Conservation (phyloP, 2,113 vertebrate genomes). For the Himantopus leucocephalus region DNA sequence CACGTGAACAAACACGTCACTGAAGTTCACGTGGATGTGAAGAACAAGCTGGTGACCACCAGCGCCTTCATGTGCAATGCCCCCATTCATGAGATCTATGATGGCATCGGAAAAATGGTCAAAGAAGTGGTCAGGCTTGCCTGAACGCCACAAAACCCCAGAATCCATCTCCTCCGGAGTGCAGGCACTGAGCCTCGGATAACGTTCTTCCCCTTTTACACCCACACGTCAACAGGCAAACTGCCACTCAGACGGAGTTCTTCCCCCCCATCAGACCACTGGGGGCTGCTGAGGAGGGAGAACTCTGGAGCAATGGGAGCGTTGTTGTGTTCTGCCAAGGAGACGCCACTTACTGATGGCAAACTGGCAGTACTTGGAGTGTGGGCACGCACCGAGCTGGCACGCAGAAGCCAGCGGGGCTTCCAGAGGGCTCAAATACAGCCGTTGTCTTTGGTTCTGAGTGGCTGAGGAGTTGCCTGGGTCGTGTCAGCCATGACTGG, state of each 20-base stretch:
- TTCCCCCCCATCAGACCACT: accelerated
- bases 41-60: constrained; percentile 84
- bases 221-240: not conserved
- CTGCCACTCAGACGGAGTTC: accelerated
- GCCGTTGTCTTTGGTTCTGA: not conserved
- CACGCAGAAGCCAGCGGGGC: not conserved
- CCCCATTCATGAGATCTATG: constrained; percentile 79
- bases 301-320: not conserved
- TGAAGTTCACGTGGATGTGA: constrained; percentile 79
- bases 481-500: not conserved
- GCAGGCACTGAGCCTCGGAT: not conserved
- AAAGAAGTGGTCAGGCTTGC: constrained; percentile 79
- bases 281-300: not conserved
- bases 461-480: not conserved
- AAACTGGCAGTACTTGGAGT: not conserved
- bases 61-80: constrained; percentile 87
- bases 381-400: not conserved
- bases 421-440: not conserved
- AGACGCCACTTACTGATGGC: accelerated
- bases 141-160: not conserved
- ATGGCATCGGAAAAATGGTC: constrained; percentile 83
- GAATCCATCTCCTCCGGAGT: not conserved
- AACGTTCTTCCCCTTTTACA: accelerated
- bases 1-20: constrained; percentile 80
- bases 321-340: not conserved